Evolutionary conservation across 2,888 invertebrate genomes (phyloP).

Genomic region (Dryadula phaetusa): DNA sequence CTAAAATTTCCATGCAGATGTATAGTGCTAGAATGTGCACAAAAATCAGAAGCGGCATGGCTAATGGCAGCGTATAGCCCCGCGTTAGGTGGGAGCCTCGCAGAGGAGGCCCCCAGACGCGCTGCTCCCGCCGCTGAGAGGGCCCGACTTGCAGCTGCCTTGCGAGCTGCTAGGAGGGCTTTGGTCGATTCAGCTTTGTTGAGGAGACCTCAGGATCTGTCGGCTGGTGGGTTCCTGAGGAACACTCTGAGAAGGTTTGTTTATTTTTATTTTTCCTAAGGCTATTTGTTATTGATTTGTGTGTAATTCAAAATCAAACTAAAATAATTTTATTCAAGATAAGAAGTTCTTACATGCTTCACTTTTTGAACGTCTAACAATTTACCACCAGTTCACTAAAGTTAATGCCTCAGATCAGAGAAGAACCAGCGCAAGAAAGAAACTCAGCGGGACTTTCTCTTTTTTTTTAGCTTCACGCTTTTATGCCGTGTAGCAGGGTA

Average conservation of each 20-base stretch:
- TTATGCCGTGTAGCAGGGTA: too few species aligned
- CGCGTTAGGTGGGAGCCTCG: constrained; percentile 91
- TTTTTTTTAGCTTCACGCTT: too few species aligned
- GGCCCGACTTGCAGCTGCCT: constrained; percentile 93
- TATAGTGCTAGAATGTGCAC: constrained; percentile 95
- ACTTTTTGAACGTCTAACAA: too few species aligned
- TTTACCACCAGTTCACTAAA: too few species aligned
- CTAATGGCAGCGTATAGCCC: constrained; percentile 96
- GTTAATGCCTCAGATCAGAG: too few species aligned
- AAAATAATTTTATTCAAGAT: too few species aligned
- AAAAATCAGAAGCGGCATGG: constrained; percentile 96
- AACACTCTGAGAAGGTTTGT: constrained; percentile 91
- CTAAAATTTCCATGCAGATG: constrained; percentile 82
- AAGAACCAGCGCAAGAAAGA: too few species aligned
- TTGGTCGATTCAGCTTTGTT: constrained; percentile 93
- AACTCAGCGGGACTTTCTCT: too few species aligned
- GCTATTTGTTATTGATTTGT: too few species aligned
- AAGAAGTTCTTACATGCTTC: too few species aligned
- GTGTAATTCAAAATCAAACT: neutral
- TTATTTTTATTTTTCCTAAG: too few species aligned
- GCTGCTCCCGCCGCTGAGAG: constrained; percentile 94
- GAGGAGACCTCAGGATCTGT: constrained; percentile 90
- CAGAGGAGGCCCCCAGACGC: constrained; percentile 85
- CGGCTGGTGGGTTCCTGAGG: constrained; percentile 93
- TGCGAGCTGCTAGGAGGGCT: constrained; percentile 92